A percentile compares a stretch with the other conserved stretches of the same genome.
These are phyloP conservation scores for Hypothenemus hampei DNA, from an alignment of 1,140 invertebrate species.

Conservation along the genomic window DNA sequence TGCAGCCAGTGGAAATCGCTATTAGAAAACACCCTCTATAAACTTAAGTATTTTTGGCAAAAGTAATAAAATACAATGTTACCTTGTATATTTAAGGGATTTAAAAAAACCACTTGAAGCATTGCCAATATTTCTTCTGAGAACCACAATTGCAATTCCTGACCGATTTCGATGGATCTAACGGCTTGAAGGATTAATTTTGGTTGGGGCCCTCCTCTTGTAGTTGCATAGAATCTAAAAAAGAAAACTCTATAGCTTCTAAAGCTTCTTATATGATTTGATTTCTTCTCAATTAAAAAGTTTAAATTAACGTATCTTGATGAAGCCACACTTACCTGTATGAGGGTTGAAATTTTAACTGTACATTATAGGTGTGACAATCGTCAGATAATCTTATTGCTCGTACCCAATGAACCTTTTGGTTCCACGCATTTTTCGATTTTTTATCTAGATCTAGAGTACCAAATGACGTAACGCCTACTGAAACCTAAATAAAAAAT, in stretches of 20 bases:
- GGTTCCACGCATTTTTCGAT: conserved; percentile 34
- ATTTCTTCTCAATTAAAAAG: background rate
- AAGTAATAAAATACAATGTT: no score
- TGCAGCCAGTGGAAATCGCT: no score
- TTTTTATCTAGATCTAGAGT: conserved; percentile 36
- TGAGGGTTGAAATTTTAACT: conserved; percentile 45
- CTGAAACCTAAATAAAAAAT: conserved; percentile 35
- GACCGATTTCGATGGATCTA: conserved; percentile 50
- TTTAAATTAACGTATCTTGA: background rate
- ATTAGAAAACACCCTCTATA: no score
- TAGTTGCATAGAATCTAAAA: conserved; percentile 11
- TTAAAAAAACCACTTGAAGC: conserved; percentile 73
- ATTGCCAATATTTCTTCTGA: conserved; percentile 65
- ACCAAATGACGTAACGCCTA: conserved; percentile 30
- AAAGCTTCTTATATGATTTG: background rate
- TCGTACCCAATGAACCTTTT: conserved; percentile 40
- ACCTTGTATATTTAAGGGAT: conserved; percentile 78
- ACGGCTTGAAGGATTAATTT: conserved; percentile 49
- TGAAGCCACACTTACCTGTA: conserved; percentile 26
- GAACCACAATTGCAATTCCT: conserved; percentile 77
- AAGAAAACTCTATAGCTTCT: background rate
- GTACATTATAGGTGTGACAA: conserved; percentile 62
- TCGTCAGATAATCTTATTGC: conserved; percentile 57
- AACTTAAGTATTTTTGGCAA: no score
- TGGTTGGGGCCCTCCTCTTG: conserved; percentile 6